phyloP scores from a whole-genome alignment of 2,797 vertebrate genomes.

The Spatula versicolor region DNA sequence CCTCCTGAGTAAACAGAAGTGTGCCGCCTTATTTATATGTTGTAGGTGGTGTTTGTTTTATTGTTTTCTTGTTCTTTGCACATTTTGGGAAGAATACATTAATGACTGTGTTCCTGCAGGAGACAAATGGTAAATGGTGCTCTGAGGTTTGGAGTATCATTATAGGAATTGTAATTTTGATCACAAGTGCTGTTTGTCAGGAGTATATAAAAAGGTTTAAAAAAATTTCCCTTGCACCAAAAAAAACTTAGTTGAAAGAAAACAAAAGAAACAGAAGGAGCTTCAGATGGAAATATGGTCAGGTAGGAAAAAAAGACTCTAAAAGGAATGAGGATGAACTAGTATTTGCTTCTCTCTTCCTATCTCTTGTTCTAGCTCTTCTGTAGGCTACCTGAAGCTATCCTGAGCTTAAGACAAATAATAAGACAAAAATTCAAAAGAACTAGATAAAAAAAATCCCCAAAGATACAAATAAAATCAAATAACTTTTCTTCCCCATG shows the following conservation, averaged over 20 bases:
- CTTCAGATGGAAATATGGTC: neutral
- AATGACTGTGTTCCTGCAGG: neutral
- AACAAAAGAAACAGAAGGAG: neutral
- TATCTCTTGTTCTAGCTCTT: neutral
- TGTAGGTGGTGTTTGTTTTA: neutral
- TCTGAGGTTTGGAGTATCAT: neutral
- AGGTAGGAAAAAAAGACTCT: neutral
- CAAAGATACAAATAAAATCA: neutral
- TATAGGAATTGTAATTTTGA: neutral
- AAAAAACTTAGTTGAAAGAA: neutral
- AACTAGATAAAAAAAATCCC: neutral
- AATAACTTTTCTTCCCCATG: neutral
- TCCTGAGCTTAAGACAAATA: neutral
- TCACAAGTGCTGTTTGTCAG: neutral
- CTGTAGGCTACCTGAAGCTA: neutral
- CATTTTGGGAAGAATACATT: neutral
- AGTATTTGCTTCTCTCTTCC: neutral
- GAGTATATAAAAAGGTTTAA: neutral
- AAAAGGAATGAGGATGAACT: neutral
- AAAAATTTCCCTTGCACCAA: neutral
- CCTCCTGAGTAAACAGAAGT: neutral
- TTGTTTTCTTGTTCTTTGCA: neutral
- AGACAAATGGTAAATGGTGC: neutral
- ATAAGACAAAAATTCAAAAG: neutral
- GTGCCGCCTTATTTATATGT: neutral